Evolutionary conservation across 2,888 invertebrate species (phyloP), one percentile per base, ranked within the genome.

Genomic region (Spatulosminthurus flaviceps): DNA sequence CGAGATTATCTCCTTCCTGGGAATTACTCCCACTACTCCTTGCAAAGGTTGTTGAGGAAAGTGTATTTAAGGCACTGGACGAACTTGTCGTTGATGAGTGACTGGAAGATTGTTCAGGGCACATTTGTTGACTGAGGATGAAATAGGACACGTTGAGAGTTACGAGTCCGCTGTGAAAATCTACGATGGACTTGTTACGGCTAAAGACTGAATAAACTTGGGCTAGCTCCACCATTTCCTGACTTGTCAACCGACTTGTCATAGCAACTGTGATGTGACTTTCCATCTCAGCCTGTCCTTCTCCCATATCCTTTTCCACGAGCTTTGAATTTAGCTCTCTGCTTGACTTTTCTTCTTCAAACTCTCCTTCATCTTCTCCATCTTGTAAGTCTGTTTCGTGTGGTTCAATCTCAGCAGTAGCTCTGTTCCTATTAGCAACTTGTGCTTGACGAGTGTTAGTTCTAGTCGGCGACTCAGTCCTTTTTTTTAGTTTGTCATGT

Each of bases 191-290:
- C 51, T 70, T 73, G 60, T 61, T 26, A 28, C 78, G 67, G 21
- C 79, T 77, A 67, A 69, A 79, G 64, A 79, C 26, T 34, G 74
- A 71, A 74, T 78, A 78, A 77, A 81, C 71, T 66, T 79, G 75
- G 21, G 1, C 28, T 26, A 77, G n/a, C 28, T 34, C 29, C n/a
- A 9, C 7, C 21, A 26, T 41, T 24, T 66, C 80, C 43, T 21
- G 19, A 16, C n/a, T 16, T 29, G 51, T 61, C 21, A 72, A 71
- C 13, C 11, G 42, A 72, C 66, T 66, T 26, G 78, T 72, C 71
- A 60, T 64, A 7, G 34, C 19, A 1, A 51, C 51, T 51, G 5
- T 4, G 4, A 42, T 42, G 43, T n/a, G n/a, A 72, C 11, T 28
- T 72, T 72, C 28, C 28, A 42, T 41, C 13, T 4, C 22, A 1